Percentiles rank a stretch among this genome's conserved stretches.
Evolutionary conservation across 2,113 vertebrate genomes (phyloP).

Genomic region (Synodontis membranacea): DNA sequence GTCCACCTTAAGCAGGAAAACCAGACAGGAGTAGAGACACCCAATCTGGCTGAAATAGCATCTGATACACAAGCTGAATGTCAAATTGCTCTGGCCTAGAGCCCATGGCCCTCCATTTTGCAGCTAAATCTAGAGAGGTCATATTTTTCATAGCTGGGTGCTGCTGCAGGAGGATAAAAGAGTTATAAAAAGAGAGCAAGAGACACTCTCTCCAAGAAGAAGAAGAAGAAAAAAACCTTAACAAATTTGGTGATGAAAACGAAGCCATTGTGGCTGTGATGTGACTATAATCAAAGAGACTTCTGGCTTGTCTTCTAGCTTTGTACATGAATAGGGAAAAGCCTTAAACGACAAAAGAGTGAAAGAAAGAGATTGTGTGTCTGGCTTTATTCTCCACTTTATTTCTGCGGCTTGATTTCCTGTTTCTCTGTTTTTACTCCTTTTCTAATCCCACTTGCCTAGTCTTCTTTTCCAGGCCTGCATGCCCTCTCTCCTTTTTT

Average conservation of each 20-base stretch:
- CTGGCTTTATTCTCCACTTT: not conserved
- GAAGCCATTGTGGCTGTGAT: not conserved
- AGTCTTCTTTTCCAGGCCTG: constrained; percentile 9
- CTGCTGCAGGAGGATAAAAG: constrained; percentile 14
- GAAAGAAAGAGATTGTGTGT: not conserved
- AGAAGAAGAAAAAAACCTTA: not conserved
- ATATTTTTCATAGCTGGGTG: constrained; percentile 25
- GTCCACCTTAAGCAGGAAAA: constrained; percentile 42
- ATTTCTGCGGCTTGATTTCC: not conserved
- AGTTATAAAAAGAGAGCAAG: not conserved
- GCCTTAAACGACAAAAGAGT: not conserved
- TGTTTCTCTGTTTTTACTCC: constrained; percentile 26
- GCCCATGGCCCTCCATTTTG: constrained; percentile 32
- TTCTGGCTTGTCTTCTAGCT: constrained; percentile 37
- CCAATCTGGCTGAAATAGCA: constrained; percentile 50
- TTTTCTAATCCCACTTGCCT: constrained; percentile 8
- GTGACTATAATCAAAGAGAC: constrained; percentile 11
- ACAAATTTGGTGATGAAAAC: not conserved
- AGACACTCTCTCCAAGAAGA: not conserved
- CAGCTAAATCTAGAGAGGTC: constrained; percentile 29
- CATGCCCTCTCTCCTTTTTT: constrained; percentile 3
- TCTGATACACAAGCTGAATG: constrained; percentile 39
- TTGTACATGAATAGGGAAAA: constrained; percentile 6
- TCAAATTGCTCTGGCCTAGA: constrained; percentile 39
- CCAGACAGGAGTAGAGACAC: constrained; percentile 35